Base-by-base conservation (phyloP, 2,888 invertebrate species). In the Limnephilus lunatus region DNA sequence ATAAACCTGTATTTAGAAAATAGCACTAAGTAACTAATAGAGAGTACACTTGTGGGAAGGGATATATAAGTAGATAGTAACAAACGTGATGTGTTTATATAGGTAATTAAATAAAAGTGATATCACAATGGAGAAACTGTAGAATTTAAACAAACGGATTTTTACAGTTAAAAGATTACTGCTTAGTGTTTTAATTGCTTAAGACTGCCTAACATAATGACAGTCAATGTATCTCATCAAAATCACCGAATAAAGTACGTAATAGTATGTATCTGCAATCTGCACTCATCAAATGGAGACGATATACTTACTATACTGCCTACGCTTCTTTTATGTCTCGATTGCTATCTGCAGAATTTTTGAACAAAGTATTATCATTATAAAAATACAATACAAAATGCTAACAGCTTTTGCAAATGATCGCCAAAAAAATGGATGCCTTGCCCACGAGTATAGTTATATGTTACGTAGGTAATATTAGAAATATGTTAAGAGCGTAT, bases 121-220 rank as follows among this genome's bases (percentile, higher is more conserved):
- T 25, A 68, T 68, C 68, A 68, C 68, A 68, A 68, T 68, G 68
- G 25, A 68, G 7, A 44, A 48, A 25, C 53, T n/a, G 48, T 30
- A 30, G 30, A 39, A 86, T 86, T 39, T 25, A 68, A 25, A 32
- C 85, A 35, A 35, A n/a, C 39, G 85, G 39, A 85, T 85, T 85
- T 30, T 85, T 39, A 85, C 39, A 39, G 39, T 85, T 25, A 4
- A 48, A 25, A 85, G 11, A 85, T 82, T 39, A 83, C 83, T 83
- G 35, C 15, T 82, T 83, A 39, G 9, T 83, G 83, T 83, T 83
- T 83, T 83, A 83, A 83, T 83, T 85, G 39, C 19, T 44, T 44
- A 11, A 35, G 85, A 85, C 85, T 32, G 4, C 39, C 35, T 85
- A 15, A 85, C 35, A 85, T n/a, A 85, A 85, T 85, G 85, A 85